A percentile compares a stretch with the other conserved stretches of the same genome.
Evolutionary conservation across 64 coral and sea anemone species (phyloP).

Genomic region (Porites australiensis): DNA sequence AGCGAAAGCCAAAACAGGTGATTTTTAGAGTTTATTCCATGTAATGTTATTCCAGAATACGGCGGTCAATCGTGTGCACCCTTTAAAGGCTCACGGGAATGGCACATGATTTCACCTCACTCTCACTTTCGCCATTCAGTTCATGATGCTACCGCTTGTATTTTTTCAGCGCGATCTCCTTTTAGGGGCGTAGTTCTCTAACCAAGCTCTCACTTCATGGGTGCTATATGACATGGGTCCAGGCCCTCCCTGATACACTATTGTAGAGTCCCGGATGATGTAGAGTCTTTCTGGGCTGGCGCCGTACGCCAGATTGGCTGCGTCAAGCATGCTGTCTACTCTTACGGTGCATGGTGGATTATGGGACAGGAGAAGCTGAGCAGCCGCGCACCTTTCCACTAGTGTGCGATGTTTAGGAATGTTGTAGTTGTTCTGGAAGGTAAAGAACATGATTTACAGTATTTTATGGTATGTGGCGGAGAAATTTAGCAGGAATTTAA

Average conservation of each 20-base stretch:
- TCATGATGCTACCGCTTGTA: neutral
- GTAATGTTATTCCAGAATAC: too few relatives aligned
- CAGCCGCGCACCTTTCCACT: constrained; percentile 65
- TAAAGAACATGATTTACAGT: neutral
- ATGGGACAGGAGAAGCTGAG: constrained; percentile 48
- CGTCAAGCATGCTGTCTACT: constrained; percentile 86
- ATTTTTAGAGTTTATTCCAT: too few relatives aligned
- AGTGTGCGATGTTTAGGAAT: constrained; percentile 76
- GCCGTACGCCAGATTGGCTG: constrained; percentile 80
- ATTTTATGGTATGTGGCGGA: neutral
- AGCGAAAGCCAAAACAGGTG: too few relatives aligned
- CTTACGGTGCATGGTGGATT: constrained; percentile 43
- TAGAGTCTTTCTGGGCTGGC: constrained; percentile 83
- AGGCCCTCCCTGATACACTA: constrained; percentile 82
- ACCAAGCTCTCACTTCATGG: constrained; percentile 71
- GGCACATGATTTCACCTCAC: too few relatives aligned
- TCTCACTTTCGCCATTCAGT: neutral
- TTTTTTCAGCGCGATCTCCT: neutral
- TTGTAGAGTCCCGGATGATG: constrained; percentile 53
- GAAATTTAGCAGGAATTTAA: neutral
- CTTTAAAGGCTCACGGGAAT: too few relatives aligned
- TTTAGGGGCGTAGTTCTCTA: constrained; percentile 25
- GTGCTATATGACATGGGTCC: constrained; percentile 70
- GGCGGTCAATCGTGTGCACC: too few relatives aligned
- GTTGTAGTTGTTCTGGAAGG: constrained; percentile 73